These are phyloP conservation scores for Cygnus olor DNA, from an alignment of 2,797 vertebrate species.

Conservation along the genomic window DNA sequence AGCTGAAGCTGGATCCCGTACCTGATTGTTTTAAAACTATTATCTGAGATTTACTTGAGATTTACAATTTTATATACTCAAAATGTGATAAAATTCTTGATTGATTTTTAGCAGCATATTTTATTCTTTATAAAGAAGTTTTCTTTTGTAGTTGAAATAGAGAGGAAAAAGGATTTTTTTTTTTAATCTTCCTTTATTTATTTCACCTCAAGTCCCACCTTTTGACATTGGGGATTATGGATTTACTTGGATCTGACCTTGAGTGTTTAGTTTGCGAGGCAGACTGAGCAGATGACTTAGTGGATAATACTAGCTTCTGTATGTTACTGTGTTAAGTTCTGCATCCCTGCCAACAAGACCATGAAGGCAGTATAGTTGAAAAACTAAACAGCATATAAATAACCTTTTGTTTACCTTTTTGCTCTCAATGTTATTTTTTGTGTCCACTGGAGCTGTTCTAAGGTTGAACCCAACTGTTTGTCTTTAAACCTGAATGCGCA, in stretches of 20 bases:
- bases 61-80: background rate
- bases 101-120: background rate
- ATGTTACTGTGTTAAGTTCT: background rate
- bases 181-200: background rate
- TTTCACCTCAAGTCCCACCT: background rate
- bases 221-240: background rate
- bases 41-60: background rate
- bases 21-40: background rate
- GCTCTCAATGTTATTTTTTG: background rate
- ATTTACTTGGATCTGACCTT: background rate
- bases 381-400: background rate
- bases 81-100: background rate
- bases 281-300: background rate
- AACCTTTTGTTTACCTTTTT: slow-evolving; percentile 23
- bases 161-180: background rate
- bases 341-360: background rate
- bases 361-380: background rate
- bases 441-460: background rate
- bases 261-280: background rate
- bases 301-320: background rate
- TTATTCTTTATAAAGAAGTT: background rate
- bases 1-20: background rate
- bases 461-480: background rate
- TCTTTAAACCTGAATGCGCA: background rate
- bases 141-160: background rate